Evolutionary conservation across 2,888 invertebrate genomes (phyloP).

Genomic region (Ichneumon xanthorius): DNA sequence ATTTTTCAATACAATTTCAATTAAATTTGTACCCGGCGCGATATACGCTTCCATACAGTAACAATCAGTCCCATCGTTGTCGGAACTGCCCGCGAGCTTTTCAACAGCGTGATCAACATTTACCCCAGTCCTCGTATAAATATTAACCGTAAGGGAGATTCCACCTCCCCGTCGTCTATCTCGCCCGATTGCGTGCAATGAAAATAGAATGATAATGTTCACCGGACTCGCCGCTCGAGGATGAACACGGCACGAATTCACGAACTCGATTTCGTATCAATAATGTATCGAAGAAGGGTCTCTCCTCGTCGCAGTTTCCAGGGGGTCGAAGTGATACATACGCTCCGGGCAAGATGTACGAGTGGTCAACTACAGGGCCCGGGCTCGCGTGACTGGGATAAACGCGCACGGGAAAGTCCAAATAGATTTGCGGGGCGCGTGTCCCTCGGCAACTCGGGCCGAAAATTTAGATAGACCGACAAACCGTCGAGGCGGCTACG

Average conservation of each 20-base stretch:
- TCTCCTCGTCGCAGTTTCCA: neutral
- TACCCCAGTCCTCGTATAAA: constrained; percentile 5
- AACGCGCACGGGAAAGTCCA: constrained; percentile 16
- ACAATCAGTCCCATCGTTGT: neutral
- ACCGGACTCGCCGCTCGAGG: neutral
- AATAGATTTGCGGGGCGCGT: constrained; percentile 32
- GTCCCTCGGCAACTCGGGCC: constrained; percentile 17
- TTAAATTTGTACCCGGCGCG: too few relatives aligned
- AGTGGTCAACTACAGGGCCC: neutral
- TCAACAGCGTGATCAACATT: neutral
- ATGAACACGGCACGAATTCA: constrained; percentile 30
- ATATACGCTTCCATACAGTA: too few relatives aligned
- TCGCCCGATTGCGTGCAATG: constrained; percentile 35
- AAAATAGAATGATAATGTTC: constrained; percentile 42
- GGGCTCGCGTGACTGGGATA: neutral
- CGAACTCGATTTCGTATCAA: constrained; percentile 43
- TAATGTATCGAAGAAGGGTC: constrained; percentile 31
- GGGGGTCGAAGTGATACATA: constrained; percentile 8
- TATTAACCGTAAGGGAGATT: constrained; percentile 10
- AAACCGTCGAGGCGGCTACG: neutral
- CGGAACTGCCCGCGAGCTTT: neutral
- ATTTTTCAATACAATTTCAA: too few relatives aligned
- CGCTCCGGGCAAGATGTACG: constrained; percentile 19
- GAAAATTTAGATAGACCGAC: constrained; percentile 45
- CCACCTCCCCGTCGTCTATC: neutral